phyloP scores from a whole-genome alignment of 1,140 invertebrate genomes.

The Teleopsis dalmanni region DNA sequence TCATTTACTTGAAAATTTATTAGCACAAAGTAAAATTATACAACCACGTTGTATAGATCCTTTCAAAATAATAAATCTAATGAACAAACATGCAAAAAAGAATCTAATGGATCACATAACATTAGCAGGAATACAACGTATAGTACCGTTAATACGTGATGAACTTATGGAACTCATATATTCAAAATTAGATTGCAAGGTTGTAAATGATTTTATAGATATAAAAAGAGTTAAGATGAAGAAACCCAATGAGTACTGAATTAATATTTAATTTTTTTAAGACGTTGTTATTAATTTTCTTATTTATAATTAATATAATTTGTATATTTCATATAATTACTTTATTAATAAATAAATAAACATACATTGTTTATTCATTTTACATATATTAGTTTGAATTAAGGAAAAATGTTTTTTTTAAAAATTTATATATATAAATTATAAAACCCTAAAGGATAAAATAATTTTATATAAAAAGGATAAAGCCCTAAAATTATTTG shows the following conservation, averaged over 20 bases:
- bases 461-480: too few relatives aligned
- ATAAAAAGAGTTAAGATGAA: neutral
- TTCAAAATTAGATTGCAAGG: too few relatives aligned
- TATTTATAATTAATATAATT: neutral
- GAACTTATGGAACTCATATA: too few relatives aligned
- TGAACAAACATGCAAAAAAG: constrained; percentile 24
- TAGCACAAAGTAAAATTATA: constrained; percentile 28
- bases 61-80: constrained; percentile 21
- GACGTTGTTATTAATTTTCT: neutral
- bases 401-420: neutral
- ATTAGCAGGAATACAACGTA: constrained; percentile 16
- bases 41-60: constrained; percentile 34
- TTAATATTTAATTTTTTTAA: neutral
- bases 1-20: constrained; percentile 25
- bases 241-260: neutral
- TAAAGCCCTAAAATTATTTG: neutral
- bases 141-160: too few relatives aligned
- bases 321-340: neutral
- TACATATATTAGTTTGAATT: neutral
- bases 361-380: neutral
- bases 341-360: neutral
- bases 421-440: neutral
- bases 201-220: neutral
- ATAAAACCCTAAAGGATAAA: too few relatives aligned
- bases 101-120: constrained; percentile 36